Evolutionary conservation across 2,888 invertebrate genomes (phyloP), one percentile per base, ranked within the genome.

Genomic region (Calliscelio sp.): DNA sequence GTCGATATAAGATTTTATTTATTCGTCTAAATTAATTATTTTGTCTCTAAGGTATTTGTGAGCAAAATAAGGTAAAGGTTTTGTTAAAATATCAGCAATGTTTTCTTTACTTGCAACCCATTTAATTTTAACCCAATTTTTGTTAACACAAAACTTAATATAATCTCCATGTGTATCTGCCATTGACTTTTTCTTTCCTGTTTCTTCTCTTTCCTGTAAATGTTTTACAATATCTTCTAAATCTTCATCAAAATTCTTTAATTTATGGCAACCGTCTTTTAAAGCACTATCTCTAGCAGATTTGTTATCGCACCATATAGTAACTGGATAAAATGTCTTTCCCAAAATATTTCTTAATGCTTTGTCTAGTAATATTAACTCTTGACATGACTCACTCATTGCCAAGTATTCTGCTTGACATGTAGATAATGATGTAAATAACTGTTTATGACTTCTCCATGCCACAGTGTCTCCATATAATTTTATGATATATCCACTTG

Each of bases 371-470:
- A 85, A 81, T 44, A 85, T 84, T n/a, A 87, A 8, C 41, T 86
- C 82, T 65, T 86, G 68, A 41, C 86, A 85, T 4, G 82, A 51
- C 2, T 85, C 84, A 49, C 87, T 87, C 80, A 87, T 86, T n/a
- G 86, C 86, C 16, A 84, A 57, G 20, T 87, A 87, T 38, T 86
- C 81, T n/a, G 77, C 84, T 22, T 82, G 77, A 20, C 86, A 85
- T 11, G 84, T 85, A 1, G 84, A 86, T 6, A 61, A 66, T 11
- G 85, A 51, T 22, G 81, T 38, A 70, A 41, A 68, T 1, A 71
- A 53, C 75, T 88, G 85, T 70, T 87, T 84, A 16, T 85, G 82
- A 53, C 77, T 86, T 63, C 81, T 86, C 86, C 86, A 88, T 38
- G 73, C 66, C 14, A 86, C 28, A 8, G 41, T 25, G 38, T 87